Conservation (phyloP, 2,113 vertebrate species). For the Nothobranchius furzeri region DNA sequence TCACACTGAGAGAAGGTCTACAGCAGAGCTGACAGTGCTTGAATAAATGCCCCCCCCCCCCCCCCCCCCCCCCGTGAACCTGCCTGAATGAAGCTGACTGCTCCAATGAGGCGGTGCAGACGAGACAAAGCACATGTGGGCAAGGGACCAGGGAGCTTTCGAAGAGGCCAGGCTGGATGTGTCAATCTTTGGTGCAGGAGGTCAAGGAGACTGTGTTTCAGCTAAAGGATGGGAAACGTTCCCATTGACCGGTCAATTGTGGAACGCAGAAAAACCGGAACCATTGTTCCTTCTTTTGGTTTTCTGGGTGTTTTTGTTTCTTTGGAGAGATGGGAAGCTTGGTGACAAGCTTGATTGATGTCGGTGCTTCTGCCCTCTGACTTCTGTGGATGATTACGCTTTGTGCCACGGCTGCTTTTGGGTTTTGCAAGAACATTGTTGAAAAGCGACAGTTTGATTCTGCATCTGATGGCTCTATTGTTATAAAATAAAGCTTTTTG, state of each 20-base stretch:
- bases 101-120: conserved; percentile 64
- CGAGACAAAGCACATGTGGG: conserved; percentile 64
- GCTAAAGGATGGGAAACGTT: conserved; percentile 51
- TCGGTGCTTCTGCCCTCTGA: conserved; percentile 45
- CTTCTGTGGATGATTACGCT: conserved; percentile 55
- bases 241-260: conserved; percentile 32
- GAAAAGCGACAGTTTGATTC: conserved; percentile 40
- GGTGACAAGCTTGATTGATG: conserved; percentile 72
- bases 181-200: conserved; percentile 58
- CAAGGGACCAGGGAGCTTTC: conserved; percentile 29
- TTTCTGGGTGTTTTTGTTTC: conserved; percentile 59
- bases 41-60: conserved; percentile 66
- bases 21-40: conserved; percentile 68
- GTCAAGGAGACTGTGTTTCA: conserved; percentile 52
- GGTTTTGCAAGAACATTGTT: conserved; percentile 26
- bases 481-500: conserved; percentile 16
- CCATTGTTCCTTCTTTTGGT: conserved; percentile 56
- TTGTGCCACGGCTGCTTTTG: conserved; percentile 15
- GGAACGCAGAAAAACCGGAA: conserved; percentile 45
- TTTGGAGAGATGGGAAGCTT: conserved; percentile 50
- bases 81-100: conserved; percentile 62
- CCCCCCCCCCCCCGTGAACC: conserved; percentile 48
- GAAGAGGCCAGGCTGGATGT: conserved; percentile 54
- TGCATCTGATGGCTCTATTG: conserved; percentile 28
- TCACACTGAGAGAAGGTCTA: conserved; percentile 43